phyloP scores from a whole-genome alignment of 2,888 invertebrate genomes.

The Hydrotaea diabolus region DNA sequence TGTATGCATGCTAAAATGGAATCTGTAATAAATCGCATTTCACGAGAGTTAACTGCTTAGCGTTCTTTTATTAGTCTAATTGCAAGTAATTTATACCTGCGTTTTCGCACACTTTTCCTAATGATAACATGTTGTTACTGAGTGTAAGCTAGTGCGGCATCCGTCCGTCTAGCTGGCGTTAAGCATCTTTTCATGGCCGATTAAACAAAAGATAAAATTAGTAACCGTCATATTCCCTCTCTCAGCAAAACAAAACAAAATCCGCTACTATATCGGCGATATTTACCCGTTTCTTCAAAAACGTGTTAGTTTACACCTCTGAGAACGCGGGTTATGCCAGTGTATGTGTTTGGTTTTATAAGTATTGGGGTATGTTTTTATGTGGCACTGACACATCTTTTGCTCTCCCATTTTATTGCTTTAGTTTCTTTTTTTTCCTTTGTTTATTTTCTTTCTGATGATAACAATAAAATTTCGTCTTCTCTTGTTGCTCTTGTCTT shows the following conservation, averaged over 20 bases:
- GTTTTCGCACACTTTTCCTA: no score
- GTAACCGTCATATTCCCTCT: background rate
- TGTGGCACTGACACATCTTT: background rate
- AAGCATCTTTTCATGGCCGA: background rate
- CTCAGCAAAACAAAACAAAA: background rate
- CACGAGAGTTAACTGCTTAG: no score
- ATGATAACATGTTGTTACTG: no score
- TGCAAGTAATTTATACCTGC: no score
- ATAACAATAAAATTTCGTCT: constrained; percentile 22
- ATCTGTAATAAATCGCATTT: no score
- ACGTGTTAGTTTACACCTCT: background rate
- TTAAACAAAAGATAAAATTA: background rate
- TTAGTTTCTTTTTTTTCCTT: constrained; percentile 7
- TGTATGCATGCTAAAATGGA: no score
- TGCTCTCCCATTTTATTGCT: background rate
- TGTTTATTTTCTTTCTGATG: constrained; percentile 17
- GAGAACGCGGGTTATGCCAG: background rate
- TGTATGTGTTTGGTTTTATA: background rate
- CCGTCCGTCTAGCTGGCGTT: no score
- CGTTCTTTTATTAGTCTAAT: no score
- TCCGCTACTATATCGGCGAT: background rate
- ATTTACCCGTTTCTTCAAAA: background rate
- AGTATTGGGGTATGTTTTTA: background rate
- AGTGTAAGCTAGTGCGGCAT: background rate
- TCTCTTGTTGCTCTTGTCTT: background rate